Conservation (phyloP, 2,797 vertebrate genomes). For the Nothura maculosa region DNA sequence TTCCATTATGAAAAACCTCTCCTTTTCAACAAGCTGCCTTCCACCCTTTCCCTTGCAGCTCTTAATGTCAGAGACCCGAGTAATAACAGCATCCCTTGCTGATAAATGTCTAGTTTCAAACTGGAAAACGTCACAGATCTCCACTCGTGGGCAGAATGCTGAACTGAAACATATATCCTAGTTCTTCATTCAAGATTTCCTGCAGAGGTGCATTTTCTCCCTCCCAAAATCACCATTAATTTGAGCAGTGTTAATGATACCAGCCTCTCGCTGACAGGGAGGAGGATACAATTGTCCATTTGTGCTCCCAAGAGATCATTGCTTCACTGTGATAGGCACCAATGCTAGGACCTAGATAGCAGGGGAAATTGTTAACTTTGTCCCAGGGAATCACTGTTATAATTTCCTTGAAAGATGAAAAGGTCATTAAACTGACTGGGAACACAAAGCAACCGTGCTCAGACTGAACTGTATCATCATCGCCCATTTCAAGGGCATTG, state of each 20-base stretch:
- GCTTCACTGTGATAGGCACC: constrained; percentile 54
- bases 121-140: constrained; percentile 42
- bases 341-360: constrained; percentile 63
- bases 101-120: constrained; percentile 52
- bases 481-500: constrained; percentile 27
- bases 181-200: constrained; percentile 45
- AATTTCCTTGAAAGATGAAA: constrained; percentile 71
- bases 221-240: constrained; percentile 58
- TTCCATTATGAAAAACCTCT: constrained; percentile 53
- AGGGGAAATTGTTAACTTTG: constrained; percentile 70
- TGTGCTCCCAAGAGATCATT: constrained; percentile 57
- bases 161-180: constrained; percentile 46
- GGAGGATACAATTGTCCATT: constrained; percentile 66
- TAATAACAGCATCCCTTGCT: constrained; percentile 33
- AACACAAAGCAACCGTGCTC: constrained; percentile 58
- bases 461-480: constrained; percentile 53
- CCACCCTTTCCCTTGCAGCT: constrained; percentile 20
- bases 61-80: constrained; percentile 55
- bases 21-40: constrained; percentile 40
- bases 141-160: constrained; percentile 42
- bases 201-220: constrained; percentile 53
- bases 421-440: constrained; percentile 51
- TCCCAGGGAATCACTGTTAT: constrained; percentile 54
- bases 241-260: constrained; percentile 59
- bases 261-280: constrained; percentile 36